phyloP scores from a whole-genome alignment of 1,140 invertebrate species.

The Pantala flavescens region DNA sequence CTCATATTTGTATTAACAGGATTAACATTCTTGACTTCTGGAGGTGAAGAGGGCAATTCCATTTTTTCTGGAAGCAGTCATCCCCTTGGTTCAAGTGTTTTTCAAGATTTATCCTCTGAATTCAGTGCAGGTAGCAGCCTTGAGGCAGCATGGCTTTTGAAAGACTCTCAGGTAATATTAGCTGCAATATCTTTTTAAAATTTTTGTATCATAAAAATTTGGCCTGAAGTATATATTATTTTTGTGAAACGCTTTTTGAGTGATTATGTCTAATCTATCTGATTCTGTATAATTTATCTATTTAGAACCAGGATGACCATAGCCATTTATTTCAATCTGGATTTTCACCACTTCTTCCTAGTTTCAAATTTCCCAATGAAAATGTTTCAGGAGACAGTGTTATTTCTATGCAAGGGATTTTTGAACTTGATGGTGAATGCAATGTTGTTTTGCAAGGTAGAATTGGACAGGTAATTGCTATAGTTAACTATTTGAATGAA shows the following conservation, averaged over 20 bases:
- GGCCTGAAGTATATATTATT: too few relatives aligned
- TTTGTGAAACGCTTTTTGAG: too few relatives aligned
- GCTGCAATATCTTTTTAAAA: neutral
- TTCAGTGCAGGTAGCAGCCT: constrained; percentile 22
- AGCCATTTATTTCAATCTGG: constrained; percentile 26
- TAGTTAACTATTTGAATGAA: neutral
- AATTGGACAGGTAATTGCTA: constrained; percentile 42
- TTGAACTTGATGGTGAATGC: constrained; percentile 39
- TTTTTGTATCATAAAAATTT: too few relatives aligned
- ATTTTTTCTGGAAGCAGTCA: constrained; percentile 17
- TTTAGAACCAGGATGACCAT: constrained; percentile 22
- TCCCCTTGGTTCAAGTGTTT: neutral
- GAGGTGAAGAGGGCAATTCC: constrained; percentile 21
- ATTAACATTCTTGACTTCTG: constrained; percentile 21
- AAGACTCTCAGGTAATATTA: constrained; percentile 13
- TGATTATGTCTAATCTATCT: too few relatives aligned
- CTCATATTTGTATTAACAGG: neutral
- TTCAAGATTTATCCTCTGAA: constrained; percentile 17
- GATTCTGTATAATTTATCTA: too few relatives aligned
- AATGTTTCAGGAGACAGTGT: constrained; percentile 31
- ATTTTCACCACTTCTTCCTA: constrained; percentile 30
- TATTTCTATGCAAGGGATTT: constrained; percentile 36
- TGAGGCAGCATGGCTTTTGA: constrained; percentile 18
- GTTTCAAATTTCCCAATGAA: constrained; percentile 29
- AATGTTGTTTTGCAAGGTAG: constrained; percentile 46